Evolutionary conservation across 2,888 invertebrate genomes (phyloP), one percentile per base, ranked within the genome.

Genomic region (Luperina nickerlii): DNA sequence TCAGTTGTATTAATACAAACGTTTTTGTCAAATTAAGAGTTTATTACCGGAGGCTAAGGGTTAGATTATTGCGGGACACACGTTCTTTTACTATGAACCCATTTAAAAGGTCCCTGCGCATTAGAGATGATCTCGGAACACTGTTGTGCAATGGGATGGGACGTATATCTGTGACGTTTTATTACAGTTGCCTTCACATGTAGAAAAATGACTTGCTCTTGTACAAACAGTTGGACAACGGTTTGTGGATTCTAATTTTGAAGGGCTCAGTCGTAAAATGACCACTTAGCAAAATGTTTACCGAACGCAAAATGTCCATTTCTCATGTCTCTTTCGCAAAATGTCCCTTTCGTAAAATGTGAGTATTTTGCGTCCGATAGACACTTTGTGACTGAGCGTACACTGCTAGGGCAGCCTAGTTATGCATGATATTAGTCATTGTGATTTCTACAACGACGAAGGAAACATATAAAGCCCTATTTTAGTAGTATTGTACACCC

Each of bases 1-100:
- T 80, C 80, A 87, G 69, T 75, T 78, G 71, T 82, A 76, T 83
- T 74, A 80, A 74, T 65, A 75, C 72, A 71, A 74, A 77, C 68
- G 78, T 75, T 81, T 83, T 76, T 66, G 70, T 77, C 68, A 71
- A 66, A 78, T 85, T 78, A 74, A 65, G 51, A 54, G 65, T 67
- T 66, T 65, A 69, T 75, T 86, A 73, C 60, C 20, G 20, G 48
- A 73, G 79, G 84, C 20, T 87, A 76, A 71, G 74, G 70, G 76
- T 84, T 87, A 87, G 32, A 74, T 68, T 74, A 84, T 54, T 76
- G 48, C 51, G 13, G 32, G 57, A 74, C 68, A 51, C 42, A 74
- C n/a, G 62, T 74, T 45, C 45, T 84, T 57, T 80, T 66, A 42
- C 11, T 62, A n/a, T 45, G 65, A 38, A 69, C 60, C 27, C 69